phyloP scores from a whole-genome alignment of 2,797 vertebrate species.

The Peromyscus aztecus region DNA sequence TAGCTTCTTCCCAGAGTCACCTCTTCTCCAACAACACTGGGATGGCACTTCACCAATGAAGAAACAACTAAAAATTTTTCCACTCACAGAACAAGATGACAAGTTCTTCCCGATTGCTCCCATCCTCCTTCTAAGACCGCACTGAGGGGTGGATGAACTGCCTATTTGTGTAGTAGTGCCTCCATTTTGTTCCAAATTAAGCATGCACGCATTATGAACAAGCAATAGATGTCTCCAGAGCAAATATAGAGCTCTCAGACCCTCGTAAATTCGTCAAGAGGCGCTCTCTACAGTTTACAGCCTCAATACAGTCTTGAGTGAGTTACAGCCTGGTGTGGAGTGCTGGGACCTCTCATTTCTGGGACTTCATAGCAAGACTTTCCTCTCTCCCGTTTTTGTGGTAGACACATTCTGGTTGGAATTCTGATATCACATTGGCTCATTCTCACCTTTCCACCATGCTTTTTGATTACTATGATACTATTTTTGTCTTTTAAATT shows the following conservation, averaged over 20 bases:
- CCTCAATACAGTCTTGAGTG: slow-evolving; percentile 75
- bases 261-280: slow-evolving; percentile 79
- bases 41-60: neutral
- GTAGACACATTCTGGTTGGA: neutral
- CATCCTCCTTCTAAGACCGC: slow-evolving; percentile 36
- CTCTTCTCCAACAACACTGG: neutral
- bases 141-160: slow-evolving; percentile 38
- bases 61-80: slow-evolving; percentile 27
- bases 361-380: neutral
- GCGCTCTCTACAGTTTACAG: slow-evolving; percentile 76
- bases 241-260: slow-evolving; percentile 75
- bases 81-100: slow-evolving; percentile 10
- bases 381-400: neutral
- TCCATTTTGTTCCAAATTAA: slow-evolving; percentile 82
- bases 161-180: slow-evolving; percentile 34
- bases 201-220: slow-evolving; percentile 79
- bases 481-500: neutral
- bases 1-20: neutral
- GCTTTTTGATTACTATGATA: slow-evolving; percentile 17
- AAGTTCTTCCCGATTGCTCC: slow-evolving; percentile 39
- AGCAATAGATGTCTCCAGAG: slow-evolving; percentile 78
- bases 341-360: neutral
- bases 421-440: neutral
- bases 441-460: neutral
- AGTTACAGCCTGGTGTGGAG: slow-evolving; percentile 60